Base-by-base conservation (phyloP, 1,140 invertebrate species). In the Pteromalus puparum region DNA sequence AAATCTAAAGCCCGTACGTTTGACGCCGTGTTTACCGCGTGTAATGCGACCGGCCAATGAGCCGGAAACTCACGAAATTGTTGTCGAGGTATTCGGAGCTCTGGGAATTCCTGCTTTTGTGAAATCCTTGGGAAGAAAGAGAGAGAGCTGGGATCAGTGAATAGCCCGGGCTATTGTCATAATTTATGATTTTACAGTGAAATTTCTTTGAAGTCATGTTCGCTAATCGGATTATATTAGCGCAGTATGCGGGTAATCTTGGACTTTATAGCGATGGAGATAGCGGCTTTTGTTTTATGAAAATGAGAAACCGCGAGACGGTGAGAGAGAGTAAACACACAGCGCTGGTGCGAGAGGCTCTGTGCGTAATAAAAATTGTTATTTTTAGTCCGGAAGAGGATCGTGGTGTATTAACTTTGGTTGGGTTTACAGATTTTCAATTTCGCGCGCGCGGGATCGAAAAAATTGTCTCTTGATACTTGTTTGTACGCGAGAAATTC, bases 121-220 rank as follows among this genome's bases (percentile, higher is more conserved):
- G 67, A 53, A 72, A 81, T 81, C 15, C 77, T 61, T n/a, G 53
- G 53, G 18, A 21, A n/a, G 53, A 53, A 15, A 53, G 18, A 53
- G 48, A 53, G 48, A 61, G 53, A 7, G 21, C 53, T n/a, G 21
- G 21, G 18, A 61, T 21, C 53, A 7, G 38, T 4, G 53, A n/a
- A 76, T 72, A 42, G n/a, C 34, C 30, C 1, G 46, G 76, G 53
- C 77, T 67, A 74, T 74, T 75, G 21, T 85, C 78, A 68, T 76
- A 73, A 85, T 81, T 85, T 68, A 85, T 65, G 30, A 81, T 84
- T 70, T 75, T 53, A 76, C 46, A 68, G 77, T 34, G 13, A 74
- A 80, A 80, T 84, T 83, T 79, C 77, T 80, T 80, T 84, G 65
- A 78, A 48, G 61, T 82, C 53, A 30, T 61, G 53, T 13, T 70